phyloP scores from a whole-genome alignment of 2,113 vertebrate genomes.

The Macquaria australasica region DNA sequence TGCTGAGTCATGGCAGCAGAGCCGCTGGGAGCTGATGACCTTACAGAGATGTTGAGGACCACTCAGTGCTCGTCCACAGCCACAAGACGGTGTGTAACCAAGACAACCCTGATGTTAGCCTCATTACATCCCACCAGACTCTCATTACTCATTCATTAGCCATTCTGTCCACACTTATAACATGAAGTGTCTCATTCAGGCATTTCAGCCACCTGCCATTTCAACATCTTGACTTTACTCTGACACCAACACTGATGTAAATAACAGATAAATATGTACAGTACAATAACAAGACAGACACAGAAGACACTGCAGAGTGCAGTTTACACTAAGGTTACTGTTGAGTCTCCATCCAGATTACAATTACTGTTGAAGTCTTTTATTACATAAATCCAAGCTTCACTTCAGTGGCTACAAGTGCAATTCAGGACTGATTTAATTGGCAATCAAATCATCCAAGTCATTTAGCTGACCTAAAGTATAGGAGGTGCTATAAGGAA shows the following conservation, averaged over 20 bases:
- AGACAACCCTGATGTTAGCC: constrained; percentile 33
- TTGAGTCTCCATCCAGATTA: neutral
- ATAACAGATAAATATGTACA: neutral
- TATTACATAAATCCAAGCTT: neutral
- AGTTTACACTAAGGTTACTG: neutral
- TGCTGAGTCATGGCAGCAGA: constrained; percentile 20
- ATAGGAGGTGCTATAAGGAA: neutral
- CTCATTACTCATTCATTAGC: neutral
- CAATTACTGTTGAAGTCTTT: neutral
- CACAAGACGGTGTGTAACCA: constrained; percentile 29
- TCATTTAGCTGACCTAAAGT: neutral
- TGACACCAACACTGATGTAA: neutral
- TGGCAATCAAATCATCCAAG: neutral
- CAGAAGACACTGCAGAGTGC: neutral
- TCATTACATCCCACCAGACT: constrained; percentile 26
- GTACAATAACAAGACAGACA: neutral
- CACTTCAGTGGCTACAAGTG: neutral
- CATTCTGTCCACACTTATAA: constrained; percentile 4
- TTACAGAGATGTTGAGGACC: constrained; percentile 3
- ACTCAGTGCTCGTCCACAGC: constrained; percentile 23
- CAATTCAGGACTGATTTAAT: constrained; percentile 22
- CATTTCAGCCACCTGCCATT: neutral
- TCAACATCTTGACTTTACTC: neutral
- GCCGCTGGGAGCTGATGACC: neutral
- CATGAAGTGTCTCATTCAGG: constrained; percentile 6